A percentile compares a stretch with the other conserved stretches of the same genome.
These are phyloP conservation scores for Helicoverpa zea DNA, from an alignment of 1,140 invertebrate genomes.

Conservation along the genomic window DNA sequence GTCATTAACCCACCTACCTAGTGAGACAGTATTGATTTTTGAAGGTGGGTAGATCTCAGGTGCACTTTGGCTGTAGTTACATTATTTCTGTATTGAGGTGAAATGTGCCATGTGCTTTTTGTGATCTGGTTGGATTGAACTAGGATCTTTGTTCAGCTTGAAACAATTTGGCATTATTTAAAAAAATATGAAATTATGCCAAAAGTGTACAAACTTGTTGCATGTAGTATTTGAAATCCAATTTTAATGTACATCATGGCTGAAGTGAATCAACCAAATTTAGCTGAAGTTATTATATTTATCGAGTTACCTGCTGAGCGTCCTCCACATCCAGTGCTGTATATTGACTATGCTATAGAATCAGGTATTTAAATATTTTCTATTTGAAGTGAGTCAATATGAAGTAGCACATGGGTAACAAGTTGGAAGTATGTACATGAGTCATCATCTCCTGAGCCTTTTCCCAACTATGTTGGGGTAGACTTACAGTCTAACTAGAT, in stretches of 20 bases:
- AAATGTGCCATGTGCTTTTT: background rate
- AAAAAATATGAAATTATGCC: too few relatives aligned
- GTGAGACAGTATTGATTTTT: conserved; percentile 15
- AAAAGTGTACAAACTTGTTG: too few relatives aligned
- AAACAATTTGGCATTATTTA: too few relatives aligned
- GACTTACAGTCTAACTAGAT: too few relatives aligned
- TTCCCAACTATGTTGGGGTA: too few relatives aligned
- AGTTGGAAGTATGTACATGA: too few relatives aligned
- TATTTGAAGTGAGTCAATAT: background rate
- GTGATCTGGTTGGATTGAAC: too few relatives aligned
- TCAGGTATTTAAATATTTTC: background rate
- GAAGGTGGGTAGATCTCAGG: background rate
- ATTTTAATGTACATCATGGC: conserved; percentile 5
- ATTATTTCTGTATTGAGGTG: background rate
- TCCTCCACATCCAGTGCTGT: background rate
- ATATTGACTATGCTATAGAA: background rate
- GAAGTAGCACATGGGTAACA: background rate
- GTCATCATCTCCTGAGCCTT: too few relatives aligned
- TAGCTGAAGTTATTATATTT: background rate
- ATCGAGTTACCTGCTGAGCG: background rate
- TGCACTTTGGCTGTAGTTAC: background rate
- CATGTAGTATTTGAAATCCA: too few relatives aligned
- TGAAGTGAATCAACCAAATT: background rate
- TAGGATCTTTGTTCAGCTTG: too few relatives aligned
- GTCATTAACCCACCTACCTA: background rate